phyloP scores from a whole-genome alignment of 2,888 invertebrate species.

The Thymelicus sylvestris region DNA sequence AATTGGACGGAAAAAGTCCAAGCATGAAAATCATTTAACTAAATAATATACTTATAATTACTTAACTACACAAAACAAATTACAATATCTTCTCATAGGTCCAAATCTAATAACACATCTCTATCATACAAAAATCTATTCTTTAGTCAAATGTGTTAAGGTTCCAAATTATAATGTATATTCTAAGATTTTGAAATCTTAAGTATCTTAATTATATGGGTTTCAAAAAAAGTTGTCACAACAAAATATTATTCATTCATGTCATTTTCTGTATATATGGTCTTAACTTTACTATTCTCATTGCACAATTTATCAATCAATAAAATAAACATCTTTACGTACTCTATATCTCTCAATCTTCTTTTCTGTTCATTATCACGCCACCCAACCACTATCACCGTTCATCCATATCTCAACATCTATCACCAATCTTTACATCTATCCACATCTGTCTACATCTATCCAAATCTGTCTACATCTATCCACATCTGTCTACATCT shows the following conservation, averaged over 20 bases:
- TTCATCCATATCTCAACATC: background rate
- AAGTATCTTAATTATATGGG: too few species aligned
- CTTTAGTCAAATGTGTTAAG: background rate
- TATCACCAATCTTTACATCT: background rate
- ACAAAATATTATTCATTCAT: too few species aligned
- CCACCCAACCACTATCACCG: background rate
- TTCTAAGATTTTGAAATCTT: background rate
- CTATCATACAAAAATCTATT: background rate
- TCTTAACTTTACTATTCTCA: too few species aligned
- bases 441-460: background rate
- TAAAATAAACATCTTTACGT: too few species aligned
- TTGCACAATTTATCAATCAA: too few species aligned
- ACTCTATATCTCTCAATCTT: too few species aligned
- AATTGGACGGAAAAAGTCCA: background rate
- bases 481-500: slow-evolving; percentile 54
- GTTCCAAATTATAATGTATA: background rate
- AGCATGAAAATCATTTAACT: too few species aligned
- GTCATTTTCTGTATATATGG: too few species aligned
- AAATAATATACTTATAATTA: too few species aligned
- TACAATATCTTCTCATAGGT: background rate
- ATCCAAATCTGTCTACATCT: background rate
- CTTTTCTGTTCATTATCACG: too few species aligned
- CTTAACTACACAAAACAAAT: background rate
- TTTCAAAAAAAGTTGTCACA: too few species aligned
- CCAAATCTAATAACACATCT: background rate